Evolutionary conservation across 2,888 invertebrate species (phyloP).

Genomic region (Chalcosyrphus nemorum): DNA sequence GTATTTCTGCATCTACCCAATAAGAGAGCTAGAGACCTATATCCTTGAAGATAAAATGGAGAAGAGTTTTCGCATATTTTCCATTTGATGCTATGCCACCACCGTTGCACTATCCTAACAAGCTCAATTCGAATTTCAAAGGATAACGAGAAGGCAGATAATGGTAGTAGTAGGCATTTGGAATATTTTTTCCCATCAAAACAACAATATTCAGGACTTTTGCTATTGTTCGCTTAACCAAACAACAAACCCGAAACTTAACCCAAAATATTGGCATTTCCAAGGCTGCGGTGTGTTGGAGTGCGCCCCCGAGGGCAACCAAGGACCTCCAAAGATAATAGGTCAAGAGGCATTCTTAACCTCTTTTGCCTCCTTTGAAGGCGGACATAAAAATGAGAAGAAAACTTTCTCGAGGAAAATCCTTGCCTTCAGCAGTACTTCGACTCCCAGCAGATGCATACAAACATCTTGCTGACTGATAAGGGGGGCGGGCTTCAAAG

Average conservation of each 20-base stretch:
- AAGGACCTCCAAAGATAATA: slow-evolving; percentile 1
- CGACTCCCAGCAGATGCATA: not conserved
- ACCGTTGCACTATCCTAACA: slow-evolving; percentile 7
- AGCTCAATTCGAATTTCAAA: slow-evolving; percentile 30
- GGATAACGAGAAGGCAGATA: slow-evolving; percentile 30
- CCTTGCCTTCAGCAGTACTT: no score
- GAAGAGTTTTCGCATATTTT: slow-evolving; percentile 40
- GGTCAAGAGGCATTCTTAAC: slow-evolving; percentile 52
- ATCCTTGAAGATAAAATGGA: slow-evolving; percentile 11
- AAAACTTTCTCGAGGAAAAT: slow-evolving; percentile 9
- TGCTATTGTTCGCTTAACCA: slow-evolving; percentile 51
- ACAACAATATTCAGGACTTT: slow-evolving; percentile 55
- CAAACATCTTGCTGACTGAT: not conserved
- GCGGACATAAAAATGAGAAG: not conserved
- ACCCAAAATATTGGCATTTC: slow-evolving; percentile 61
- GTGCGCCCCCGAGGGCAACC: not conserved
- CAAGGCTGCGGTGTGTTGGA: not conserved
- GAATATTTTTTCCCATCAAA: slow-evolving; percentile 47
- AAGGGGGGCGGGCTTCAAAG: not conserved
- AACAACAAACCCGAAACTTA: slow-evolving; percentile 62
- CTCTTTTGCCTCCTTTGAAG: not conserved
- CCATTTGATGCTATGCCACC: slow-evolving; percentile 34
- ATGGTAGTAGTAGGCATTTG: slow-evolving; percentile 54
- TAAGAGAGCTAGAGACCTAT: slow-evolving; percentile 9
- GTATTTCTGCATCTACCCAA: slow-evolving; percentile 46